Conservation (phyloP, 2,113 vertebrate species). For the Salvelinus sp. region DNA sequence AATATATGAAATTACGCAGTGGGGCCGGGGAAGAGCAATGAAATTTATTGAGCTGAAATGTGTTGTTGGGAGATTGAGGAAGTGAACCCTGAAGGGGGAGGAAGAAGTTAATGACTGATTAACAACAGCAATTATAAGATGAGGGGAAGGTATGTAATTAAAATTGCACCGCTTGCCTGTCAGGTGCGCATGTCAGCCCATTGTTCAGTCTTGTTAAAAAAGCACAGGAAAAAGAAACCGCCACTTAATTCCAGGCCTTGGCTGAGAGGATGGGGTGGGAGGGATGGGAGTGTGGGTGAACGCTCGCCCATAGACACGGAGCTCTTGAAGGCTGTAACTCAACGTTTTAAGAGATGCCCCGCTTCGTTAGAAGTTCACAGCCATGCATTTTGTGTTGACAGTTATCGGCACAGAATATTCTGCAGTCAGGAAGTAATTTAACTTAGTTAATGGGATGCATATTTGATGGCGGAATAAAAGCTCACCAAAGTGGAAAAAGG, state of each 20-base stretch:
- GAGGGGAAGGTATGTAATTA: conserved; percentile 98
- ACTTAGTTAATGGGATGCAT: conserved; percentile 85
- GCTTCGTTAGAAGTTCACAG: conserved; percentile 96
- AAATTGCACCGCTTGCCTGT: conserved; percentile 95
- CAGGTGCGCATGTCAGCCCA: conserved; percentile 92
- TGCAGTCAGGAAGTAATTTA: conserved; percentile 91
- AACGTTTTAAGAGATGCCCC: conserved; percentile 88
- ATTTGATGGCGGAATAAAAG: conserved; percentile 95
- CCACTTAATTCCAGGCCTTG: conserved; percentile 92
- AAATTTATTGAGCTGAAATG: conserved; percentile 96
- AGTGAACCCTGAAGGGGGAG: conserved; percentile 89
- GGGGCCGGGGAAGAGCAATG: conserved; percentile 85
- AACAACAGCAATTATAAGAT: conserved; percentile 84
- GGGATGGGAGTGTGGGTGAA: conserved; percentile 81
- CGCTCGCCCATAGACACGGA: conserved; percentile 91
- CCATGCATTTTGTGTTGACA: conserved; percentile 96
- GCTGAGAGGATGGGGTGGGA: conserved; percentile 75
- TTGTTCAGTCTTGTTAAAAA: conserved; percentile 92
- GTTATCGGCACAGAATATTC: conserved; percentile 96
- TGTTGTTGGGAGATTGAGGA: conserved; percentile 93
- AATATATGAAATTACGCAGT: conserved; percentile 97
- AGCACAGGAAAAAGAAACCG: conserved; percentile 93
- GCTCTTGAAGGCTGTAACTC: conserved; percentile 93
- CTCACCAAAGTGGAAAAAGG: conserved; percentile 98
- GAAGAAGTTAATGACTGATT: conserved; percentile 98